Conservation (phyloP, 2,797 vertebrate species). For the Nannoperca australis region DNA sequence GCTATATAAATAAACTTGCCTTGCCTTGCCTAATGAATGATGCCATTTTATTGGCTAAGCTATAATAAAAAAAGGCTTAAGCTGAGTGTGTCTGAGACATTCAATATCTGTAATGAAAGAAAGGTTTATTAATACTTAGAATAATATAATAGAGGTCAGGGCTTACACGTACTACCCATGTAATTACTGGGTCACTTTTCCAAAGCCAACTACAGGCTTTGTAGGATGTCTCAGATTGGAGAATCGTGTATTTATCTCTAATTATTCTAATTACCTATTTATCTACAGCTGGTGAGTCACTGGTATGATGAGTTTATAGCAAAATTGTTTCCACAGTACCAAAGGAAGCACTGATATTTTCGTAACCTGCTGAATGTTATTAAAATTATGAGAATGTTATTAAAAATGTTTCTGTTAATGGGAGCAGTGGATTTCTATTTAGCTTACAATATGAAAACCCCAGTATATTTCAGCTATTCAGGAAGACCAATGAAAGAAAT, state of each 20-base stretch:
- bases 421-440: neutral
- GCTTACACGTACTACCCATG: conserved; percentile 21
- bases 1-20: too few relatives aligned
- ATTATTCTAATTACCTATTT: conserved; percentile 38
- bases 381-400: neutral
- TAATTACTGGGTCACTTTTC: conserved; percentile 36
- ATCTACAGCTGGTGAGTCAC: conserved; percentile 18
- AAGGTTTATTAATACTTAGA: conserved; percentile 39
- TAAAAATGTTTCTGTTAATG: neutral
- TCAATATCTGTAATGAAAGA: conserved; percentile 39
- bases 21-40: conserved; percentile 32
- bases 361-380: neutral
- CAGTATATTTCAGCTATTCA: neutral
- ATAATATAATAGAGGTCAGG: conserved; percentile 28
- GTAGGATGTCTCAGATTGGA: neutral
- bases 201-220: conserved; percentile 12
- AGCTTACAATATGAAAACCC: neutral
- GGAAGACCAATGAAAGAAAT: neutral
- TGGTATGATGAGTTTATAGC: neutral
- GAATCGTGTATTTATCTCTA: conserved; percentile 22
- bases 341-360: neutral
- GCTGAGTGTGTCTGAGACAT: conserved; percentile 28
- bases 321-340: neutral
- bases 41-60: conserved; percentile 55
- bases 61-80: conserved; percentile 9